A percentile compares a stretch with the other conserved stretches of the same genome.
These are phyloP conservation scores for Empidonax alnorum DNA, from an alignment of 2,113 vertebrate genomes.

Conservation along the genomic window DNA sequence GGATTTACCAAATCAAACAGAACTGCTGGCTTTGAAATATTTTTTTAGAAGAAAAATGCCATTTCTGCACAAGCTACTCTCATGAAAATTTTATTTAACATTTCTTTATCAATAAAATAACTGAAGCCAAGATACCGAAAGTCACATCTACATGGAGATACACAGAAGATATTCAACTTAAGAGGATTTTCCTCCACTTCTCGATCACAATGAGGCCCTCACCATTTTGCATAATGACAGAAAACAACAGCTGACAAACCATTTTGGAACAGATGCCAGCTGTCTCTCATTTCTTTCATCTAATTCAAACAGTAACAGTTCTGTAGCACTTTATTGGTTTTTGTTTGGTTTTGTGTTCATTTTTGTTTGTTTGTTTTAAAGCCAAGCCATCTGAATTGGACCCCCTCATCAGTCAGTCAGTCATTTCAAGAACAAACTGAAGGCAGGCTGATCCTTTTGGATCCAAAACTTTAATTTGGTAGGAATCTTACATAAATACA, in stretches of 20 bases:
- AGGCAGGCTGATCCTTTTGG: conserved; percentile 59
- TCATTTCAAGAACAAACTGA: conserved; percentile 46
- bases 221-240: conserved; percentile 76
- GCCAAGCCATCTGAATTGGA: conserved; percentile 60
- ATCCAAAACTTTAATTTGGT: conserved; percentile 54
- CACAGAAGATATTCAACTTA: conserved; percentile 22
- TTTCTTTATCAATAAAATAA: conserved; percentile 58
- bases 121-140: conserved; percentile 49
- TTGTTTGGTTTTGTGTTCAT: background rate
- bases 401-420: conserved; percentile 8
- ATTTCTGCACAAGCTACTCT: conserved; percentile 49
- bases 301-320: conserved; percentile 69
- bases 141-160: conserved; percentile 37
- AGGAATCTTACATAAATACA: conserved; percentile 70
- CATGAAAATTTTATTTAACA: conserved; percentile 53
- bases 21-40: background rate
- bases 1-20: conserved; percentile 38
- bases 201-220: conserved; percentile 67
- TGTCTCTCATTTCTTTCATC: conserved; percentile 73
- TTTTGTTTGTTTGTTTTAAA: conserved; percentile 37
- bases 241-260: conserved; percentile 79
- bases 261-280: conserved; percentile 74
- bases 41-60: conserved; percentile 47
- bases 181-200: conserved; percentile 60
- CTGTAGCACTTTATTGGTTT: conserved; percentile 58